Base-by-base conservation (phyloP, 2,797 vertebrate genomes). In the Gila robusta region DNA sequence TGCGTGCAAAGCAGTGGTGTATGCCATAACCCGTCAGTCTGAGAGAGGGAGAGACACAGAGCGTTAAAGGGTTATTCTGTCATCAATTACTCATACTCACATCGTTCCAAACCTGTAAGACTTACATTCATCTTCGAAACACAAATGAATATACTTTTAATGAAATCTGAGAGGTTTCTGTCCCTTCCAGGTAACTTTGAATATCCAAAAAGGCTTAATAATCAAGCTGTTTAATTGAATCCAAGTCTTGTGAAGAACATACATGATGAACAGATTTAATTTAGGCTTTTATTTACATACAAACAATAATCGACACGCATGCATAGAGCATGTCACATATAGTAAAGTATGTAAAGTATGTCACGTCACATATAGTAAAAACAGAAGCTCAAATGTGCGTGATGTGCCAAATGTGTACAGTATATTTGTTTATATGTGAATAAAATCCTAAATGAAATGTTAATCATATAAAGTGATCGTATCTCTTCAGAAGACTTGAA, bases 1-100 rank as follows among this genome's bases (percentile, higher is more conserved):
- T 99, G 91, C 98, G 97, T 0, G 97, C 98, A 85, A 99, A 99
- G 89, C 98, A 99, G 95, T 99, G 97, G 94, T 99, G 98, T 91
- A 99, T 99, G 62, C 98, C 98, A 0, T 96, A 99, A 7, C 98
- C 98, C 0, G 98, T 98, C 71, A 99, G 94, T 91, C 98, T 99
- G 91, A 6, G 69, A n/a, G 64, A 86, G 11, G 1, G 85, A 84
- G 54, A 89, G 32, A 89, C 39, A 86, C 69, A 88, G 12, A 71
- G n/a, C 4, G 37, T 23, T 32, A 17, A 17, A 17, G 44, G 44
- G 12, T 47, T 17, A 47, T 28, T 26, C 6, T 2, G 71, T 16
- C 71, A 10, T 73, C 41, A 73, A 2, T 21, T 1, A 74, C 17
- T 49, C 16, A 19, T 3, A 74, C 17, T 49, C 8, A 16, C n/a